These are phyloP conservation scores for Triplophysa dalaica DNA, from an alignment of 2,113 vertebrate species.

Conservation along the genomic window DNA sequence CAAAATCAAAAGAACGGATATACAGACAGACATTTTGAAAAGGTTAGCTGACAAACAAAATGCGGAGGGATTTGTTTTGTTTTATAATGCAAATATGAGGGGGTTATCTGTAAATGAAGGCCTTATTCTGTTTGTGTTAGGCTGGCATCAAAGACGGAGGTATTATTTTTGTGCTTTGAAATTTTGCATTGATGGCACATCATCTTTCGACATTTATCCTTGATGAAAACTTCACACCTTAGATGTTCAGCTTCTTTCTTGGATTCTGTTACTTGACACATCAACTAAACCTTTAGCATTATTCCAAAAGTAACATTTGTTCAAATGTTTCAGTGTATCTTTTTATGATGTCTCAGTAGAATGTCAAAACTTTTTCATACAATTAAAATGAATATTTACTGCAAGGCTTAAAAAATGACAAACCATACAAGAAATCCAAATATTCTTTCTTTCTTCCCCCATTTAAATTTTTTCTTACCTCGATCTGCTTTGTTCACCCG, in stretches of 20 bases:
- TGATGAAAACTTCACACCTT: too few relatives aligned
- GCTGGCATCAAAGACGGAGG: conserved; percentile 2
- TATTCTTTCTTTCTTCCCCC: conserved; percentile 44
- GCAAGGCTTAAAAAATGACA: too few relatives aligned
- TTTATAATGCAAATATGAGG: conserved; percentile 19
- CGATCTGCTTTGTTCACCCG: background rate
- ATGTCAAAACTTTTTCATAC: too few relatives aligned
- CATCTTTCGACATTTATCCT: background rate
- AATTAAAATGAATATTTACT: too few relatives aligned
- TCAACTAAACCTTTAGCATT: too few relatives aligned
- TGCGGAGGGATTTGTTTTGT: background rate
- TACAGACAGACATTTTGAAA: background rate
- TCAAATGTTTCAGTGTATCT: too few relatives aligned
- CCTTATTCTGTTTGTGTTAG: background rate
- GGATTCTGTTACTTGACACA: too few relatives aligned
- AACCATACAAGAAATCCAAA: too few relatives aligned
- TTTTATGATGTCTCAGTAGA: too few relatives aligned
- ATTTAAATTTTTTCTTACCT: conserved; percentile 3
- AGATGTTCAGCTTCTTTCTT: too few relatives aligned
- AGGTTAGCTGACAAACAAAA: background rate
- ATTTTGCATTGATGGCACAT: background rate
- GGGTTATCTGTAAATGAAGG: conserved; percentile 14
- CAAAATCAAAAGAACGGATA: background rate
- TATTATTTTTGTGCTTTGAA: conserved; percentile 1
- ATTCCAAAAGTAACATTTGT: too few relatives aligned